A percentile compares a stretch with the other conserved stretches of the same genome.
Conservation (phyloP, 2,888 invertebrate species). For the Gisinianus flammeolus region DNA sequence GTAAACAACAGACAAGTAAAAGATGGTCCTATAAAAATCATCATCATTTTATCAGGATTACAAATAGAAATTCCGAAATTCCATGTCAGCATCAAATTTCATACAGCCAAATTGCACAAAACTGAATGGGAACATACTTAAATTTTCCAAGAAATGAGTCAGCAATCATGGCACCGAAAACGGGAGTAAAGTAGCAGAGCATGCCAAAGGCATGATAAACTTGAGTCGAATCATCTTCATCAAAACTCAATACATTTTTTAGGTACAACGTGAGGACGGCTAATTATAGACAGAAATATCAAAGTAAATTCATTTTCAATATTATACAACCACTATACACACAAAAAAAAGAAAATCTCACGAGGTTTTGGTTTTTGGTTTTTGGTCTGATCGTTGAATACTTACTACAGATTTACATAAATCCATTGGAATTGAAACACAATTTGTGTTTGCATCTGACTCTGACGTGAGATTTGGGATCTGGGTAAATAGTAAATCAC, state of each 20-base stretch:
- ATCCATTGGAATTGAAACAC: no score
- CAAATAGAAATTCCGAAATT: not conserved
- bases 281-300: slow-evolving; percentile 62
- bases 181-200: slow-evolving; percentile 86
- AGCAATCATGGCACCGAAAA: slow-evolving; percentile 90
- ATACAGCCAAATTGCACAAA: no score
- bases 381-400: no score
- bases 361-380: no score
- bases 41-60: no score
- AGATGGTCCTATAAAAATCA: slow-evolving; percentile 64
- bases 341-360: not conserved
- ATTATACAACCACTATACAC: not conserved
- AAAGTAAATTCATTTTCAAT: no score
- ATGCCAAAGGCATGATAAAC: slow-evolving; percentile 88
- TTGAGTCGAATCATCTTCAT: slow-evolving; percentile 77
- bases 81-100: not conserved
- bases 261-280: slow-evolving; percentile 91
- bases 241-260: slow-evolving; percentile 76
- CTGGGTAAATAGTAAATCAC: no score
- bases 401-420: no score
- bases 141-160: slow-evolving; percentile 93
- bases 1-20: slow-evolving; percentile 66
- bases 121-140: no score
- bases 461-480: no score
- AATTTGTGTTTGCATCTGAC: no score